Evolutionary conservation across 1,140 invertebrate species (phyloP), one percentile per base, ranked within the genome.

Genomic region (Plectrocnemia conspersa): DNA sequence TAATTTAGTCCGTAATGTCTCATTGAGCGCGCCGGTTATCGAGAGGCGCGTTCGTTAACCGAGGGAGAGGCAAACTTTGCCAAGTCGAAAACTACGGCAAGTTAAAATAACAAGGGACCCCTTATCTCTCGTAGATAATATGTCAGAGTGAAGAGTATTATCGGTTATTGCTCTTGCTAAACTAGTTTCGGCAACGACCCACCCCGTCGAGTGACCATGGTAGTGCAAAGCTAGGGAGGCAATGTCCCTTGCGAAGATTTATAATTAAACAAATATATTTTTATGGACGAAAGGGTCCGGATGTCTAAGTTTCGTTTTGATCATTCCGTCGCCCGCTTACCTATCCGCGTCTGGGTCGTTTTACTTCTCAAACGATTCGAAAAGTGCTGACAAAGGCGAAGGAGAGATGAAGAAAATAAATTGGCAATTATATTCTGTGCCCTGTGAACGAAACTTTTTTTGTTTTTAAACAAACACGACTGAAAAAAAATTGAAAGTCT

Each of bases 331-430:
- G 25, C 46, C 47, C 23, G 22, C 44, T 50, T 29, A 11, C n/a
- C 16, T 40, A 15, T n/a, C n/a, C n/a, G n/a, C 45, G 21, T 48
- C 56, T 41, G 44, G 49, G 44, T 44, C 22, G 41, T 45, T 54
- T 58, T 58, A 44, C 19, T 45, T 45, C 16, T 50, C 33, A 21
- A 54, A 53, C 46, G 57, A 53, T 45, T 59, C 57, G 52, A 59
- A 54, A 59, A 59, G 47, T 59, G 57, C 57, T 59, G 57, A 59
- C 57, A 59, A 59, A 59, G 53, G 50, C 45, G 36, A 54, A 58
- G 49, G 36, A 52, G 52, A 59, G 38, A 59, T 53, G 57, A 59
- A 59, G 53, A 59, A 59, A 59, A 59, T 59, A 45, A 45, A 45
- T 45, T 45, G 42, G 23, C 42, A 45, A 45, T 45, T 45, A 45